A percentile compares a stretch with the other conserved stretches of the same genome.
phyloP scores from a whole-genome alignment of 1,140 invertebrate genomes.

The Drosophila orosa region DNA sequence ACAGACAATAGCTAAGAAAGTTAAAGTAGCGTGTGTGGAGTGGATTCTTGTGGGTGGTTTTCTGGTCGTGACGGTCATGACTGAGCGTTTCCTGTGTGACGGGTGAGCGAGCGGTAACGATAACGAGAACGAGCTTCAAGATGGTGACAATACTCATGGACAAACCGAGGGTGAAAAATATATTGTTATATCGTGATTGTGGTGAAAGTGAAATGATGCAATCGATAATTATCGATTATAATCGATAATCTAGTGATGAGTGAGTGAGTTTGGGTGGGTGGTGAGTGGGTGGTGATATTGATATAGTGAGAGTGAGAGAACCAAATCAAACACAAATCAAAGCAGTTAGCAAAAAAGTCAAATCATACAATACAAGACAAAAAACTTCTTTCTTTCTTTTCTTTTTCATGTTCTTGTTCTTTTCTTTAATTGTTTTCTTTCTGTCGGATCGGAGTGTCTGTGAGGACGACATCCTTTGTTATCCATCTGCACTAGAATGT shows the following conservation, averaged over 20 bases:
- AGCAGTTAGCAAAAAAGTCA: slow-evolving; percentile 72
- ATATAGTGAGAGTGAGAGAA: slow-evolving; percentile 58
- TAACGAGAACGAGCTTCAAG: slow-evolving; percentile 53
- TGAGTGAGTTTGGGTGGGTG: slow-evolving; percentile 25
- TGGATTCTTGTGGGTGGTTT: slow-evolving; percentile 37
- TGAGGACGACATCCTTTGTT: slow-evolving; percentile 51
- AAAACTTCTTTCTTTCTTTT: slow-evolving; percentile 65
- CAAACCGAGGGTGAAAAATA: slow-evolving; percentile 45
- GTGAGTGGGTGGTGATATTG: slow-evolving; percentile 7
- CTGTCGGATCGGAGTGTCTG: slow-evolving; percentile 34
- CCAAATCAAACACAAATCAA: slow-evolving; percentile 71
- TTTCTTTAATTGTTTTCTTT: slow-evolving; percentile 39
- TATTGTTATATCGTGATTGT: slow-evolving; percentile 24
- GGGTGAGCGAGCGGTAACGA: slow-evolving; percentile 53
- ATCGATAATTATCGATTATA: no score
- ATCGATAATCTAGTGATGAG: slow-evolving; percentile 27
- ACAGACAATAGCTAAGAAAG: slow-evolving; percentile 45
- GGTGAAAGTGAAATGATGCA: slow-evolving; percentile 9
- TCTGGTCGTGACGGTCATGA: slow-evolving; percentile 43
- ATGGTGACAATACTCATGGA: slow-evolving; percentile 45
- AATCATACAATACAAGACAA: slow-evolving; percentile 72
- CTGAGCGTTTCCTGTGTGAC: slow-evolving; percentile 45
- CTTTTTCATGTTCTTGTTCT: slow-evolving; percentile 1
- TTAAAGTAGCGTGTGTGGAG: slow-evolving; percentile 37
- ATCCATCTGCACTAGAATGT: slow-evolving; percentile 34